Base-by-base conservation (phyloP, 2,113 vertebrate species). In the Pteruthius melanotis region DNA sequence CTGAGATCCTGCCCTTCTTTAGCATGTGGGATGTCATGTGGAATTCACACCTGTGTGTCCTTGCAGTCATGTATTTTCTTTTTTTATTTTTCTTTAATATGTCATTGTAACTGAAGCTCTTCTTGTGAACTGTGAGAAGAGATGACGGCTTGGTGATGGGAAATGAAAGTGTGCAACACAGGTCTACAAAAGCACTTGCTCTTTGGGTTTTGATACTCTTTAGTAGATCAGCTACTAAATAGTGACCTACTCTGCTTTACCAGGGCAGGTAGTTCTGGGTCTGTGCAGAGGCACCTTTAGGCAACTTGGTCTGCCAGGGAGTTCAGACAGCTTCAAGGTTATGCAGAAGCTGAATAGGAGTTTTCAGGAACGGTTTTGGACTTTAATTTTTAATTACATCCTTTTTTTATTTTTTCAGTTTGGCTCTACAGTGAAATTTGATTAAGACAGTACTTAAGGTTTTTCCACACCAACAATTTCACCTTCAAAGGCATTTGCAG, bases 401-500 rank as follows among this genome's bases (percentile, higher is more conserved):
- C 26, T 65, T 89, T 84, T 84, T 85, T 49, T 52, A 33, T 85
- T 88, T 92, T 90, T 95, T 66, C 53, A 60, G 54, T 75, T 93
- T 91, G 60, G 10, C n/a, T 61, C 47, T 49, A 52, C n/a, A 80
- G 57, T 90, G 70, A 90, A 85, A 80, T 87, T 69, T 72, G 63
- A 94, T 85, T 92, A 76, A 90, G 53, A 82, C 10, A 47, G 16
- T 87, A 50, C 31, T 75, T 60, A 91, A 95, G 33, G 40, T 90
- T 95, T 96, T 92, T 92, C 92, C 92, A 80, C 71, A 94, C 31
- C 57, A 90, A 65, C 71, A 93, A 11, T 94, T 94, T 93, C 35
- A 64, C 54, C 66, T 93, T 93, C 71, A 86, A 90, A 93, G n/a
- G 59, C 39, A 54, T 92, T 90, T 90, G 64, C 85, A 92, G 75